Base-by-base conservation (phyloP, 2,888 invertebrate genomes). In the Euproctis similis region DNA sequence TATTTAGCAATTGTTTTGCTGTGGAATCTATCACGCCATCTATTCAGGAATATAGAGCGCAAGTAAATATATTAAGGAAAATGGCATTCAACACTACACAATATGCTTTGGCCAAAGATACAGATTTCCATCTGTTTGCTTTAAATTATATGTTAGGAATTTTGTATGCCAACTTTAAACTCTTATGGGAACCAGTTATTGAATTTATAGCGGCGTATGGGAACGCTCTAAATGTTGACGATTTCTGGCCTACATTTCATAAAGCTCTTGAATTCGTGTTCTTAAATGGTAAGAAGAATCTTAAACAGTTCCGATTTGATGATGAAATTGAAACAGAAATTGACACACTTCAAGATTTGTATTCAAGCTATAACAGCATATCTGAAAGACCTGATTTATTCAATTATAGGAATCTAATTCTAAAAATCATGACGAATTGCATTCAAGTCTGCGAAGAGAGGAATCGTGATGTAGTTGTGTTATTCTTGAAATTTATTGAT, bases 111-210 rank as follows among this genome's bases (percentile, higher is more conserved):
- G 82, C 84, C 3, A 86, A 87, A 52, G 72, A 86, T 25, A 85
- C 87, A 0, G 85, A 85, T 4, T 91, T 87, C 45, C 84, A 87
- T 51, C 74, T 87, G 46, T 88, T 92, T 51, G 89, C 92, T 0
- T 61, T 98, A 10, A 86, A 90, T 36, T 95, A 93, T 54, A 86
- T 97, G 53, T 85, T 97, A 16, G 96, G 97, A 1, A 87, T 90
- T 34, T 77, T 97, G 26, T 94, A 93, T 65, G 86, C 93, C 10
- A 97, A 97, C 65, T 97, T 98, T 56, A 92, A 93, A 47, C 78
- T 95, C 8, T 66, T 98, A 0, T 97, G 97, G 97, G 91, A 93
- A 38, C 95, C 96, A 1, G 85, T 93, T 0, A 82, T 87, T 8
- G 89, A 92, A 55, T 85, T 96, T 20, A 89, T 97, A 24, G 87